These are phyloP conservation scores for Podarcis raffonei DNA, from an alignment of 2,113 vertebrate species.

Conservation along the genomic window DNA sequence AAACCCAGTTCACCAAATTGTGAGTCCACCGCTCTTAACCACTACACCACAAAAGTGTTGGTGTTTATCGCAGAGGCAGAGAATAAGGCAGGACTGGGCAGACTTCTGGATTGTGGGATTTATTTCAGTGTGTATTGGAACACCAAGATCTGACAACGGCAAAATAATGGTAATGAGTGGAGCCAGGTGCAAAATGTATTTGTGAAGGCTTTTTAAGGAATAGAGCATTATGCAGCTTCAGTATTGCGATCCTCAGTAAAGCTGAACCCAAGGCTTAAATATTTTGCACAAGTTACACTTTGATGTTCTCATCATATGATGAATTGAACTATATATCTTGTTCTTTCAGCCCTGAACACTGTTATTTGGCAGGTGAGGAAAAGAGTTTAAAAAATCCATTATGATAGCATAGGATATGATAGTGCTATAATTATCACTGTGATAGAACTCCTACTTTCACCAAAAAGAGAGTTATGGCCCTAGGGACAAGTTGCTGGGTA, in stretches of 20 bases:
- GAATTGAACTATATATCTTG: no score
- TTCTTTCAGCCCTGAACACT: not conserved
- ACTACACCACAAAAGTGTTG: not conserved
- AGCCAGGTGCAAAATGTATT: not conserved
- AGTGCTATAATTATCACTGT: no score
- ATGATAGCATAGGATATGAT: no score
- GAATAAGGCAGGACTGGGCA: not conserved
- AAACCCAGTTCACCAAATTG: no score
- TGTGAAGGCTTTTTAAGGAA: not conserved
- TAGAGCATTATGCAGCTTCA: not conserved
- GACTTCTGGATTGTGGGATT: not conserved
- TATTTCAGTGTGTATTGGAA: not conserved
- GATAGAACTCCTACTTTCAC: no score
- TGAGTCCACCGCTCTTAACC: no score
- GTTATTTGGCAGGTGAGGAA: not conserved
- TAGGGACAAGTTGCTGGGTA: no score
- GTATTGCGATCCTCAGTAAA: not conserved
- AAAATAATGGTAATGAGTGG: not conserved
- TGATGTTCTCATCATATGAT: not conserved
- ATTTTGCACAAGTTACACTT: not conserved
- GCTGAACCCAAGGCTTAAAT: not conserved
- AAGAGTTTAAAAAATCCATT: no score
- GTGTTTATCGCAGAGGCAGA: not conserved
- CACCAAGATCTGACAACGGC: not conserved
- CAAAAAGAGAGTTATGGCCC: no score